Percentiles rank a stretch among this genome's conserved stretches.
Evolutionary conservation across 1,140 invertebrate species (phyloP).

Genomic region (Orchestia grillus): DNA sequence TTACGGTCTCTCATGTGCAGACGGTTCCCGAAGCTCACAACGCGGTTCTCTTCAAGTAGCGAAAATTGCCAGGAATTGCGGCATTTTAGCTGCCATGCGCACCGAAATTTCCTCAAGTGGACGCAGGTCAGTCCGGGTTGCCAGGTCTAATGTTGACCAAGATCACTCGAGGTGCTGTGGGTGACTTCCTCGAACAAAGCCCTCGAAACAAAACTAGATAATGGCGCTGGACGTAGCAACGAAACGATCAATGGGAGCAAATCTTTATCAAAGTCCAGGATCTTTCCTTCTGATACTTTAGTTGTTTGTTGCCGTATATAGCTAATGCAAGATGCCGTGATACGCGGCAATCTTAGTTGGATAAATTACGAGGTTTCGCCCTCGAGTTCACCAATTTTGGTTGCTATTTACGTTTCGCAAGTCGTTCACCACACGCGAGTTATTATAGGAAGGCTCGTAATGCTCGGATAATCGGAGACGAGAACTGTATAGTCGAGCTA

Average conservation of each 20-base stretch:
- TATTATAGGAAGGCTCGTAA: background rate
- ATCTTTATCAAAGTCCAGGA: background rate
- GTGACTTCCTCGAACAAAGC: background rate
- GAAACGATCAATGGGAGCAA: background rate
- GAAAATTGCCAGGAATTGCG: background rate
- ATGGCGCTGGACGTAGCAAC: background rate
- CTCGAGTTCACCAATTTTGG: background rate
- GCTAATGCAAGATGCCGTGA: background rate
- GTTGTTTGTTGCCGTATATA: background rate
- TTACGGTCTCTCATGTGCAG: background rate
- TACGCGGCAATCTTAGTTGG: background rate
- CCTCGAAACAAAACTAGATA: background rate
- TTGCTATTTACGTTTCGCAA: background rate
- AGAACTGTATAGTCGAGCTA: background rate
- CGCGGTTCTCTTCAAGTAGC: background rate
- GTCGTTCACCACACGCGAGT: background rate
- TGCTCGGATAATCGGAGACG: background rate
- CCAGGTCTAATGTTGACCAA: background rate
- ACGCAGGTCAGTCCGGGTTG: background rate
- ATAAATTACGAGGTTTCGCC: background rate
- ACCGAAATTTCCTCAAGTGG: too few relatives aligned
- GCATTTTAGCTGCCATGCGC: too few relatives aligned
- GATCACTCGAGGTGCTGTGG: background rate
- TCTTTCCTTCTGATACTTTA: background rate
- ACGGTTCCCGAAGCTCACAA: background rate